Evolutionary conservation across 2,113 vertebrate genomes (phyloP), one percentile per base, ranked within the genome.

Genomic region (Dromas ardeola): DNA sequence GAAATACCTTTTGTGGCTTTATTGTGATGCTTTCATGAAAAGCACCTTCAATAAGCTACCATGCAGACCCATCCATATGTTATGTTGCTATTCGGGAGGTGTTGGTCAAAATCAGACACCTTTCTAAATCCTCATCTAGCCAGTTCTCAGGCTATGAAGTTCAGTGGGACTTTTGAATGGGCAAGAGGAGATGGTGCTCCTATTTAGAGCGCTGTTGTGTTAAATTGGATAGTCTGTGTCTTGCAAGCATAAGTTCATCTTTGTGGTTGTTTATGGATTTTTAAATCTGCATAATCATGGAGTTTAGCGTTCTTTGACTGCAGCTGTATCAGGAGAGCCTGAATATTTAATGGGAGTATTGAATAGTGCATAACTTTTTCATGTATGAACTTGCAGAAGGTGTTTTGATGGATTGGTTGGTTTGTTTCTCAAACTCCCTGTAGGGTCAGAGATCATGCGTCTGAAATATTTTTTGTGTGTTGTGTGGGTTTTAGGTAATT

Each of bases 21-120:
- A 8, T 58, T 4, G 7, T 34, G 7, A 50, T 70, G 55, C 34
- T 65, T 70, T 83, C 32, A 6, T 42, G 42, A 74, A 81, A 71
- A 78, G 22, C 23, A 47, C 5, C 21, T 18, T 73, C 16, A 59
- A 4, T 63, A 63, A 67, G 38, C 20, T 66, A 9, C 32, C 7
- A 3, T 13, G 13, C 23, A 30, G 69, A 50, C 32, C 14, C 15
- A 26, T 47, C 58, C 5, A 1, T 20, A 11, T 0, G 1, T 40
- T 32, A 25, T 5, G 8, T 43, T 43, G 15, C 40, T 93, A 22
- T 45, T 17, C 42, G 19, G 36, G 71, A 70, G 42, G 13, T 62
- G 21, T 32, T 78, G 62, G 29, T 88, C 38, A 45, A 74, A 86
- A 55, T 6, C 1, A 4, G 62, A 9, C 2, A 9, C 16, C 15